These are phyloP conservation scores for Dichetophora obliterata DNA, from an alignment of 2,888 invertebrate genomes.

Conservation along the genomic window DNA sequence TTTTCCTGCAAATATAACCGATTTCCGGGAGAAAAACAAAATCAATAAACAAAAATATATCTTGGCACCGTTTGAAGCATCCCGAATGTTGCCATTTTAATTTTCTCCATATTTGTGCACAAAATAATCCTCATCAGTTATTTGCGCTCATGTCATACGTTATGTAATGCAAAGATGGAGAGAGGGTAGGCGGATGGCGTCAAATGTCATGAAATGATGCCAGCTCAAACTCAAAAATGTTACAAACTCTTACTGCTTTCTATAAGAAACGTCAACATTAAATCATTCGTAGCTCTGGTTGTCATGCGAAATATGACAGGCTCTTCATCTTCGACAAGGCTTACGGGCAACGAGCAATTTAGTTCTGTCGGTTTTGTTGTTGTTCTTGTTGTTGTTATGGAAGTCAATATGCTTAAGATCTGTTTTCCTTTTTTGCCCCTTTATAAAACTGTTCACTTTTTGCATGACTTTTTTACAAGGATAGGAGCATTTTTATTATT, in stretches of 20 bases:
- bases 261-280: slow-evolving; percentile 1
- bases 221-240: not conserved
- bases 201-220: not conserved
- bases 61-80: no score
- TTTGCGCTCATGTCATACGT: not conserved
- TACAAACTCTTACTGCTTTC: not conserved
- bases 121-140: slow-evolving; percentile 6
- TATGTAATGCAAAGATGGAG: no score
- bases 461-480: no score
- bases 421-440: not conserved
- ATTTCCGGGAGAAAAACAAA: no score
- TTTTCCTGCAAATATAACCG: no score
- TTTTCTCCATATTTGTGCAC: not conserved
- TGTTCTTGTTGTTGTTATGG: slow-evolving; percentile 3
- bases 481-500: no score
- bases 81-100: not conserved
- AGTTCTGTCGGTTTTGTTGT: not conserved
- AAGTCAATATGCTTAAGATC: not conserved
- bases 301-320: slow-evolving; percentile 20
- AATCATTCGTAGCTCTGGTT: slow-evolving; percentile 21
- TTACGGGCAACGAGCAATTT: not conserved
- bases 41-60: no score
- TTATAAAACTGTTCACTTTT: not conserved
- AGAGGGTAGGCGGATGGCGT: no score
- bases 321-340: slow-evolving; percentile 3